Percentiles rank a stretch among this genome's conserved stretches.
These are phyloP conservation scores for Zaprionus ghesquierei DNA, from an alignment of 1,140 invertebrate genomes.

Conservation along the genomic window DNA sequence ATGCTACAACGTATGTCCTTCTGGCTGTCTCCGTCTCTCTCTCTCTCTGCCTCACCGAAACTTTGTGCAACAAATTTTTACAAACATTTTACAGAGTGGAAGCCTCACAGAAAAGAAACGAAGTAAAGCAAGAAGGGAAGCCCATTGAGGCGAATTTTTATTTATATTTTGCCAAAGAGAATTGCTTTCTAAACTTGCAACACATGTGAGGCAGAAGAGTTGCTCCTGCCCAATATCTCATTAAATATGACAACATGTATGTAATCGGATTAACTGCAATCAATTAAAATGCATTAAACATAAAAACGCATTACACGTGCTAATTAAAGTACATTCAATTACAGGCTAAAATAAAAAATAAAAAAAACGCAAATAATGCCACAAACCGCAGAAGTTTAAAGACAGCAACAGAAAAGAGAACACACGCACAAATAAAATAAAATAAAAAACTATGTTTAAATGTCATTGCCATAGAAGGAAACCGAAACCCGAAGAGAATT, in stretches of 20 bases:
- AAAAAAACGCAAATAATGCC: no score
- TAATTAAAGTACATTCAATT: constrained; percentile 11
- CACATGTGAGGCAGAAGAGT: not conserved
- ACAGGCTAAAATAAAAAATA: no score
- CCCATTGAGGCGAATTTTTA: constrained; percentile 14
- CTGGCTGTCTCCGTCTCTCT: not conserved
- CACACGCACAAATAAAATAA: not conserved
- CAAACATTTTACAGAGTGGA: not conserved
- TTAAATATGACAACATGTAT: constrained; percentile 30
- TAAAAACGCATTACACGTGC: not conserved
- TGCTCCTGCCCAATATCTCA: constrained; percentile 6
- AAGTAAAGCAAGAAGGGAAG: not conserved
- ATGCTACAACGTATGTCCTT: not conserved
- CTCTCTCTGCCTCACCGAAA: constrained; percentile 1
- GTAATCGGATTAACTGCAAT: constrained; percentile 26
- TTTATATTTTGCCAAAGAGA: constrained; percentile 11
- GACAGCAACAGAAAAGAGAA: not conserved
- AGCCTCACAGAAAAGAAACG: not conserved
- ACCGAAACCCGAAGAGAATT: constrained; percentile 23
- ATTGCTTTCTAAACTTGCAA: not conserved
- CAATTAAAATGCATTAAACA: constrained; percentile 16
- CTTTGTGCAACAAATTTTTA: constrained; percentile 16
- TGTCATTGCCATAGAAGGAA: constrained; percentile 24
- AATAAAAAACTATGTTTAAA: not conserved
- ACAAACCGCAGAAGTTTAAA: no score